phyloP scores from a whole-genome alignment of 2,888 invertebrate genomes.

The Callyntrura guangdongensis region DNA sequence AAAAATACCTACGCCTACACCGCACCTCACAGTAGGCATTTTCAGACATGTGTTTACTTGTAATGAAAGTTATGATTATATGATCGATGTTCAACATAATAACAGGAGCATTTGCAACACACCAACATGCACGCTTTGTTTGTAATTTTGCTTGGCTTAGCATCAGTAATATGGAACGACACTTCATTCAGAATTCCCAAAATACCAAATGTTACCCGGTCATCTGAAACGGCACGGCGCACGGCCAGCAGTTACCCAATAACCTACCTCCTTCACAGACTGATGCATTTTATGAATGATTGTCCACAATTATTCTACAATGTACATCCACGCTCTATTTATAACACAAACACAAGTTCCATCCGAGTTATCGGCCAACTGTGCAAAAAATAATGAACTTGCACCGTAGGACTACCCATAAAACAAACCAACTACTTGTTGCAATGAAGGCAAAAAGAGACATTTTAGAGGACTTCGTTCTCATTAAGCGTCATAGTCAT shows the following conservation, averaged over 20 bases:
- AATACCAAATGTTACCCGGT: too few relatives aligned
- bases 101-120: too few relatives aligned
- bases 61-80: neutral
- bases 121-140: too few relatives aligned
- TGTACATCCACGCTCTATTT: too few relatives aligned
- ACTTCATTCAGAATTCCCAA: too few relatives aligned
- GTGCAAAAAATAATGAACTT: too few relatives aligned
- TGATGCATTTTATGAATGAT: neutral
- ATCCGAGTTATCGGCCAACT: neutral
- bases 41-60: neutral
- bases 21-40: too few relatives aligned
- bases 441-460: conserved; percentile 19
- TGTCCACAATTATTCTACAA: neutral
- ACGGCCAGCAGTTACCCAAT: neutral
- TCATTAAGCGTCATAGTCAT: conserved; percentile 30
- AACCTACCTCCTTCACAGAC: neutral
- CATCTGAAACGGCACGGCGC: neutral
- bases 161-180: too few relatives aligned
- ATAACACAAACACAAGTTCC: neutral
- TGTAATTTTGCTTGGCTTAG: too few relatives aligned
- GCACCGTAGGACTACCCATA: too few relatives aligned
- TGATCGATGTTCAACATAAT: too few relatives aligned
- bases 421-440: too few relatives aligned
- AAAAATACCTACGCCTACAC: neutral
- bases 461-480: conserved; percentile 22